These are phyloP conservation scores for Ochropleura plecta DNA, from an alignment of 2,888 invertebrate species.

Conservation along the genomic window DNA sequence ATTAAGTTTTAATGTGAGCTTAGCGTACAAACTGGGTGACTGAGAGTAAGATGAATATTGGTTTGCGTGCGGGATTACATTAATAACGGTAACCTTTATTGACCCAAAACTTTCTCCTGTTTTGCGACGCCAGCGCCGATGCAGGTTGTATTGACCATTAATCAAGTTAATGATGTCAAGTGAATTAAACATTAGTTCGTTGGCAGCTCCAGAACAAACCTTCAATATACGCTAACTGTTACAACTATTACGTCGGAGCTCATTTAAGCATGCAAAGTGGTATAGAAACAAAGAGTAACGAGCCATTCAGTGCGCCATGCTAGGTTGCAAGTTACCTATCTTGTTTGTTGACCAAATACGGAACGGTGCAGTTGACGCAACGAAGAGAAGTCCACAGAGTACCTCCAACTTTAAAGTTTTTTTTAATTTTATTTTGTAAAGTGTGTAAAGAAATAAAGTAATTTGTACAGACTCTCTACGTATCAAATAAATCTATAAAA, in stretches of 20 bases:
- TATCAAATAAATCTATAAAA: neutral
- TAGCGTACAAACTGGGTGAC: constrained; percentile 49
- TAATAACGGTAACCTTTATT: constrained; percentile 73
- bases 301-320: constrained; percentile 31
- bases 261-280: constrained; percentile 49
- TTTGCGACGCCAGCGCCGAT: constrained; percentile 65
- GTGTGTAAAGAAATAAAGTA: neutral
- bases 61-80: constrained; percentile 75
- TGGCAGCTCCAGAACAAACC: constrained; percentile 62
- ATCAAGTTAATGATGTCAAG: constrained; percentile 74
- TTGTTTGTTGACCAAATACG: constrained; percentile 33
- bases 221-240: constrained; percentile 55
- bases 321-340: constrained; percentile 4
- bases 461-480: neutral
- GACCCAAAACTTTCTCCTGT: constrained; percentile 76
- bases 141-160: constrained; percentile 68
- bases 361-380: constrained; percentile 24
- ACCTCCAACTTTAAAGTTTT: neutral
- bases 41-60: constrained; percentile 68
- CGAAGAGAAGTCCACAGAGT: neutral
- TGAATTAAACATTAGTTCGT: constrained; percentile 69
- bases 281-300: constrained; percentile 41
- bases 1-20: constrained; percentile 56
- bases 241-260: constrained; percentile 38
- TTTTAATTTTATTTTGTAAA: too few species aligned